Evolutionary conservation across 2,113 vertebrate species (phyloP).

Genomic region (Eolophus roseicapilla): DNA sequence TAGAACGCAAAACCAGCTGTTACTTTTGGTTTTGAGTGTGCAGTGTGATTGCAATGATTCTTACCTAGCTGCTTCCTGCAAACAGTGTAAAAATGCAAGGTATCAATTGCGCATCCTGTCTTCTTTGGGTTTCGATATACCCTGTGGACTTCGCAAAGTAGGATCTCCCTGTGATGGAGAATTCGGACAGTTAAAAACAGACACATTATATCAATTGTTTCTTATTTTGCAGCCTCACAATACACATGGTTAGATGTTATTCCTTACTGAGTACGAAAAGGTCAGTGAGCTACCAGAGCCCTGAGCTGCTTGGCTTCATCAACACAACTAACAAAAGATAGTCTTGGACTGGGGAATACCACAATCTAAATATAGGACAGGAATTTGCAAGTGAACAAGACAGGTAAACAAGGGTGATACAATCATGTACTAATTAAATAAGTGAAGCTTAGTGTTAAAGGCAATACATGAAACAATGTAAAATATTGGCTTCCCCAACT

Average conservation of each 20-base stretch:
- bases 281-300: neutral
- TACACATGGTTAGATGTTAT: neutral
- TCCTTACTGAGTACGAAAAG: neutral
- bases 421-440: neutral
- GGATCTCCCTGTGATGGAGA: conserved; percentile 52
- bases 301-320: neutral
- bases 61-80: neutral
- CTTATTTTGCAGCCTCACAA: neutral
- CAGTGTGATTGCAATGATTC: neutral
- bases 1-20: conserved; percentile 13
- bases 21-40: neutral
- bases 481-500: conserved; percentile 66
- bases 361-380: neutral
- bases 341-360: neutral
- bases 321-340: neutral
- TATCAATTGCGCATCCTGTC: conserved; percentile 60
- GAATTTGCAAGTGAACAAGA: neutral
- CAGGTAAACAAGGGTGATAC: neutral
- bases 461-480: neutral
- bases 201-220: neutral
- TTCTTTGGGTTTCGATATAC: conserved; percentile 67
- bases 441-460: neutral
- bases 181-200: neutral
- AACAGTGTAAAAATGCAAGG: neutral
- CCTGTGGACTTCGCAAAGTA: conserved; percentile 69